Base-by-base conservation (phyloP, 2,888 invertebrate species). In the Drosophila conformis region DNA sequence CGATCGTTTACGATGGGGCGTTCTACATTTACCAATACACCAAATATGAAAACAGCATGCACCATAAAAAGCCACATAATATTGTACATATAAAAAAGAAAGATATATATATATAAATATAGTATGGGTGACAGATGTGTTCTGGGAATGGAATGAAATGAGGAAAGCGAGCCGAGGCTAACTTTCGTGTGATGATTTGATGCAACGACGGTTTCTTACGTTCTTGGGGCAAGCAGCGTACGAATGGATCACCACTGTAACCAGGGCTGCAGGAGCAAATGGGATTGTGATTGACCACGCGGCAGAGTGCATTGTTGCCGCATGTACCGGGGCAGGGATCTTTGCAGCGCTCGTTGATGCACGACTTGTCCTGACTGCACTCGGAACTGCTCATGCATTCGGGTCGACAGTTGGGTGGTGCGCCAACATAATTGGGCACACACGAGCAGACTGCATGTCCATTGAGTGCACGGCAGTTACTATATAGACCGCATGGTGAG, bases 251-350 rank as follows among this genome's bases (percentile, higher is more conserved):
- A 64, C 98, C 98, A 42, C 94, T 94, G 91, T 95, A 96, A 82
- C 96, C 96, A 77, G 94, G 94, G 60, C 95, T 95, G 92, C 98
- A 98, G 91, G 96, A 96, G 93, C 98, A 98, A 76, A 97, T 95
- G 48, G 97, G 97, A 92, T 96, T 97, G 91, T 98, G 98, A 92
- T 97, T 97, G 57, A 97, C 95, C 21, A 97, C 97, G 82, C 96
- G 95, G 91, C 98, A 98, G 80, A 96, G 94, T 4, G 97, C 97
- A 93, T 96, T 96, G 70, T 94, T 94, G 33, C 97, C 97, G 91
- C 98, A 98, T n/a, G 96, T 95, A 73, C 96, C 96, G 42, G 95
- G 94, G 92, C 97, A 98, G 56, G 97, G 97, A 92, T 97, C 96
- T 73, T 95, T 94, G 91, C 98, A 98, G 93, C 95, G 96, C 90